Base-by-base conservation (phyloP, 1,140 invertebrate genomes). In the Lordiphosa mommai region DNA sequence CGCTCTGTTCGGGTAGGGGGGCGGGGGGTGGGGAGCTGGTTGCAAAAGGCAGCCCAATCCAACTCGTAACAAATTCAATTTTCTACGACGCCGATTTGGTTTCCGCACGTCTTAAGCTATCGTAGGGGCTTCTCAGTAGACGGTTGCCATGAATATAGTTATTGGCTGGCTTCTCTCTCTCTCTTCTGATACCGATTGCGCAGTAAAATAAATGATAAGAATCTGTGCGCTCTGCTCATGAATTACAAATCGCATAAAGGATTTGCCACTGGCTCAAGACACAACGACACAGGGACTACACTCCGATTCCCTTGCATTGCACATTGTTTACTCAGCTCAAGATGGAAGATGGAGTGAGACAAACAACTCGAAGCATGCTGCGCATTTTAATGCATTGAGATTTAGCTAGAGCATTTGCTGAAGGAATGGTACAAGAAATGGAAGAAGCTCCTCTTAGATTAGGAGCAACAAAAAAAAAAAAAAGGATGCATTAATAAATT, bases 191-290 rank as follows among this genome's bases (percentile, higher is more conserved):
- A 61, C 68, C 73, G 58, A 60, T 79, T 67, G 73, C 73, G 49
- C 69, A 65, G 69, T 73, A 82, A 84, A 82, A 84, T 82, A 82
- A 84, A 82, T 84, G 77, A 82, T 82, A 82, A 77, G 72, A 84
- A 82, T 82, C 77, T 77, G 77, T 82, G 77, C 67, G 71, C 61
- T 56, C 76, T 84, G 72, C 77, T 82, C 77, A 82, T 82, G 77
- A 82, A 82, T 82, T 82, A 84, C 77, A 82, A 82, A 82, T 82
- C 77, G 77, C 72, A 82, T 77, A 82, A 82, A 82, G 77, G 77
- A 82, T 82, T 82, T 82, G 76, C 76, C 76, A 82, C 46, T 80
- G 63, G 68, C 65, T 80, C 61, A 56, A 50, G 63, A 47, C 49
- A 40, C 32, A 17, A 43, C 52, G 23, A 30, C 48, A 30, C 48